A percentile compares a stretch with the other conserved stretches of the same genome.
Evolutionary conservation across 2,888 invertebrate genomes (phyloP).

Genomic region (Pyrochroa serraticornis): DNA sequence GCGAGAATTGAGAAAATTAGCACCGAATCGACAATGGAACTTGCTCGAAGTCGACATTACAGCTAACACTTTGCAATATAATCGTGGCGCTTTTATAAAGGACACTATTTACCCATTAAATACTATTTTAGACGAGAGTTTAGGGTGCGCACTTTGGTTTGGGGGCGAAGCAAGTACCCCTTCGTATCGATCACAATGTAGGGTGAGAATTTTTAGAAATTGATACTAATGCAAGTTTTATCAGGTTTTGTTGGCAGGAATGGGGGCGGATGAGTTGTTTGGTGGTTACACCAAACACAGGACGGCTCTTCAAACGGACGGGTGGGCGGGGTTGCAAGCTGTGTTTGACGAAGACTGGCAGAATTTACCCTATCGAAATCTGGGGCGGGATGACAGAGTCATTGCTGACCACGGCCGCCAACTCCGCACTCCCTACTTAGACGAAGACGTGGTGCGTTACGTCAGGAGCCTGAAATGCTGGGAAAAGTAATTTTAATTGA

Average conservation of each 20-base stretch:
- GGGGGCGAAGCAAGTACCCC: conserved; percentile 77
- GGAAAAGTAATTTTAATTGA: conserved; percentile 64
- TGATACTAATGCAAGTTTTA: conserved; percentile 32
- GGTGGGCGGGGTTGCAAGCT: conserved; percentile 62
- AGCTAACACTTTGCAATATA: conserved; percentile 66
- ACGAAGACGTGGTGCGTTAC: conserved; percentile 72
- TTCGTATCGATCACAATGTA: conserved; percentile 64
- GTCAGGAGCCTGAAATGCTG: conserved; percentile 69
- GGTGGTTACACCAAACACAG: conserved; percentile 93
- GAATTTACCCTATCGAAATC: conserved; percentile 86
- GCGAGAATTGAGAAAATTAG: conserved; percentile 70
- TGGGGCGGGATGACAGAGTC: conserved; percentile 93
- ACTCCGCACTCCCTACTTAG: conserved; percentile 80
- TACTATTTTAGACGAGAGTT: conserved; percentile 93
- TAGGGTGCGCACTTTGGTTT: conserved; percentile 97
- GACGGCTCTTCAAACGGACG: conserved; percentile 67
- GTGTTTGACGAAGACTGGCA: conserved; percentile 76
- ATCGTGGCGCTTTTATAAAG: conserved; percentile 66
- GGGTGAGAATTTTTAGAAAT: conserved; percentile 59
- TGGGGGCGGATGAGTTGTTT: conserved; percentile 97
- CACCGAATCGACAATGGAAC: conserved; percentile 79
- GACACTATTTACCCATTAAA: conserved; percentile 84
- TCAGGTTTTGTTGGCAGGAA: conserved; percentile 83
- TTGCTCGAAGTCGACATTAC: conserved; percentile 81
- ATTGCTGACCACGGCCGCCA: conserved; percentile 88